These are phyloP conservation scores for Pogonus chalceus DNA, from an alignment of 1,140 invertebrate genomes.

Conservation along the genomic window DNA sequence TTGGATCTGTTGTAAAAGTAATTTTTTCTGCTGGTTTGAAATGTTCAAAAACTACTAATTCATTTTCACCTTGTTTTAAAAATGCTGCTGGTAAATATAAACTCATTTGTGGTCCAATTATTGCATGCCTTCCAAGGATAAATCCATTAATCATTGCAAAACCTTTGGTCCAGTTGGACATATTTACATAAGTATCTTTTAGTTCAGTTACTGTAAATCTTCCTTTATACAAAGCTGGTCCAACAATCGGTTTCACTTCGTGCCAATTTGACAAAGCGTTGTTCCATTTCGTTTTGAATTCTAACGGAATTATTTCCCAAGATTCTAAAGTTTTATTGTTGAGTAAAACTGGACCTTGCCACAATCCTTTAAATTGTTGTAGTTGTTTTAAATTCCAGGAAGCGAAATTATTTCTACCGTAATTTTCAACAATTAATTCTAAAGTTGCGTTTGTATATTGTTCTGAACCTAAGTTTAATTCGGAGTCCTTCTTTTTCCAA, in stretches of 20 bases:
- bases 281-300: constrained; percentile 39
- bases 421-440: constrained; percentile 47
- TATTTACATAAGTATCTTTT: constrained; percentile 33
- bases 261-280: constrained; percentile 22
- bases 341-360: constrained; percentile 36
- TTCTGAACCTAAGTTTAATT: constrained; percentile 10
- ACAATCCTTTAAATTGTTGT: constrained; percentile 41
- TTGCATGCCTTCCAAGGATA: constrained; percentile 48
- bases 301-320: constrained; percentile 41
- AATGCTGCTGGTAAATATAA: constrained; percentile 49
- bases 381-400: constrained; percentile 32
- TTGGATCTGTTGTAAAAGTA: constrained; percentile 20
- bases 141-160: constrained; percentile 55
- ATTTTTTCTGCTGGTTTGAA: constrained; percentile 21
- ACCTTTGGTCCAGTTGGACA: constrained; percentile 42
- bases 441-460: constrained; percentile 23
- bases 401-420: constrained; percentile 44
- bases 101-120: constrained; percentile 45
- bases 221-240: constrained; percentile 29
- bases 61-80: constrained; percentile 40
- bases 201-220: constrained; percentile 20
- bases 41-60: constrained; percentile 34
- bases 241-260: constrained; percentile 5
- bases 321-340: constrained; percentile 32
- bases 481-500: constrained; percentile 31